phyloP scores from a whole-genome alignment of 2,113 vertebrate genomes.

The Perca flavescens region DNA sequence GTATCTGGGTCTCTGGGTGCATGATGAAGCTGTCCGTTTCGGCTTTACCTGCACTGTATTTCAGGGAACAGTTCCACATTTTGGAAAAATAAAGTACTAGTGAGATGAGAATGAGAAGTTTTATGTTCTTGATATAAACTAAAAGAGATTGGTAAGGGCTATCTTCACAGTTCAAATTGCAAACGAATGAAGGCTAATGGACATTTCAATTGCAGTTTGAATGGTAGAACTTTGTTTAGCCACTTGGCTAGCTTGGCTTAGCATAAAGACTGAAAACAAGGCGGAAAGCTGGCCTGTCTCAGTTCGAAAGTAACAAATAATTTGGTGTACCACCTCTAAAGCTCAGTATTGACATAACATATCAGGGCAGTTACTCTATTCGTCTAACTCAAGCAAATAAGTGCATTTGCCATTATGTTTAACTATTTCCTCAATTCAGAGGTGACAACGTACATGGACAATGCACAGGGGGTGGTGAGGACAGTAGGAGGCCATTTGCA shows the following conservation, averaged over 20 bases:
- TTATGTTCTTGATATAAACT: too few relatives aligned
- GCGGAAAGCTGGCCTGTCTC: neutral
- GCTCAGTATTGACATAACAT: too few relatives aligned
- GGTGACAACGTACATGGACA: slow-evolving; percentile 10
- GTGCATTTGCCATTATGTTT: neutral
- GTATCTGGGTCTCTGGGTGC: slow-evolving; percentile 5
- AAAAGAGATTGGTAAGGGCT: too few relatives aligned
- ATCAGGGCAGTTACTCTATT: too few relatives aligned
- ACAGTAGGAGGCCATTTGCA: slow-evolving; percentile 22
- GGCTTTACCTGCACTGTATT: neutral
- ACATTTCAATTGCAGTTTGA: too few relatives aligned
- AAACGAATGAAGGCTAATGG: too few relatives aligned
- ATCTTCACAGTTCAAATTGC: too few relatives aligned
- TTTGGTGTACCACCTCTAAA: too few relatives aligned
- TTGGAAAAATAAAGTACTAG: neutral
- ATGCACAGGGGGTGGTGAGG: slow-evolving; percentile 6
- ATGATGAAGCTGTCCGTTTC: neutral
- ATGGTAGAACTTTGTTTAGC: too few relatives aligned
- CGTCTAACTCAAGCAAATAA: too few relatives aligned
- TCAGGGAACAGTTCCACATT: neutral
- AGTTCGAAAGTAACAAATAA: neutral
- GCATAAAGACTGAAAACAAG: neutral
- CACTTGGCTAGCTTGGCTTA: neutral
- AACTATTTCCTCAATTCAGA: neutral
- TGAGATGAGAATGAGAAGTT: too few relatives aligned